Evolutionary conservation across 2,888 invertebrate species (phyloP).

Genomic region (Diadegma fenestrale): DNA sequence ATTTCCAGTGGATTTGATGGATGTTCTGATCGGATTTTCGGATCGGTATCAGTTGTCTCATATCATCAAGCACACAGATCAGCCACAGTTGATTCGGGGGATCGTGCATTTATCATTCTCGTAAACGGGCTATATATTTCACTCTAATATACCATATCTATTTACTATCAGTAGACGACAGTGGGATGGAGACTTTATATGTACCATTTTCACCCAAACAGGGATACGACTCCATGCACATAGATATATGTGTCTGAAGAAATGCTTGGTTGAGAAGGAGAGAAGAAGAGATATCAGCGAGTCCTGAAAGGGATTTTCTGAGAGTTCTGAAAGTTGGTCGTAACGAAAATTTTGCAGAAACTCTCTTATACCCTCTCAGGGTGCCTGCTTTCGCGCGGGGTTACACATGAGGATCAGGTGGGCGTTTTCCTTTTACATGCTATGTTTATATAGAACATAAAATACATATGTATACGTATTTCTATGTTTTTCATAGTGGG

Average conservation of each 20-base stretch:
- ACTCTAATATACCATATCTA: slow-evolving; percentile 50
- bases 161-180: slow-evolving; percentile 54
- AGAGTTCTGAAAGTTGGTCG: slow-evolving; percentile 55
- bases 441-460: slow-evolving; percentile 32
- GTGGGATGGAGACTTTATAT: slow-evolving; percentile 27
- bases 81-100: slow-evolving; percentile 18
- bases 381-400: slow-evolving; percentile 38
- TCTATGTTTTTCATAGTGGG: neutral
- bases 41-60: neutral
- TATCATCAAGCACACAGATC: slow-evolving; percentile 37
- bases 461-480: slow-evolving; percentile 8
- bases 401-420: slow-evolving; percentile 56
- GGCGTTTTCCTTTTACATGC: slow-evolving; percentile 30
- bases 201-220: neutral
- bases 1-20: neutral
- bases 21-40: slow-evolving; percentile 6
- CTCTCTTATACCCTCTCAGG: slow-evolving; percentile 51
- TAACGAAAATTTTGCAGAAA: slow-evolving; percentile 60
- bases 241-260: slow-evolving; percentile 16
- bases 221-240: neutral
- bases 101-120: slow-evolving; percentile 50
- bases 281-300: slow-evolving; percentile 45
- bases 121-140: slow-evolving; percentile 35
- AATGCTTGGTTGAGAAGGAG: slow-evolving; percentile 36
- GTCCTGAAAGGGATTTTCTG: slow-evolving; percentile 38